phyloP scores from a whole-genome alignment of 2,888 invertebrate genomes.

The Abrostola triplasia region DNA sequence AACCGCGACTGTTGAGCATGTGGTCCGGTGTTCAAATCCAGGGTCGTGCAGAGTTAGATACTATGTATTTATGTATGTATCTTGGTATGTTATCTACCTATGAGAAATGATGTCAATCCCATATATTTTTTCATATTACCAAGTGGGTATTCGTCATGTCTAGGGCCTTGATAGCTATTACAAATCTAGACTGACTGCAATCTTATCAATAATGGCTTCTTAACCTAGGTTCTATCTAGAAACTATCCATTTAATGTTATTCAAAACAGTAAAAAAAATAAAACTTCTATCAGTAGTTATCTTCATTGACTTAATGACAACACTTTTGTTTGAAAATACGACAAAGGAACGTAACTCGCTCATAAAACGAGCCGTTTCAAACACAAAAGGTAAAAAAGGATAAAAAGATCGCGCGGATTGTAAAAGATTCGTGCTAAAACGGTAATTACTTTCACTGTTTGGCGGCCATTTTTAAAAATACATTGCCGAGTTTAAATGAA shows the following conservation, averaged over 20 bases:
- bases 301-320: slow-evolving; percentile 3
- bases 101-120: too few relatives aligned
- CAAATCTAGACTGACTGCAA: too few relatives aligned
- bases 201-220: too few relatives aligned
- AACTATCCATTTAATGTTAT: too few relatives aligned
- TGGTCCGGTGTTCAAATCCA: neutral
- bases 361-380: slow-evolving; percentile 4
- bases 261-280: too few relatives aligned
- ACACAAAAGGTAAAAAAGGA: slow-evolving; percentile 18
- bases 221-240: too few relatives aligned
- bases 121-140: too few relatives aligned
- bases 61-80: too few relatives aligned
- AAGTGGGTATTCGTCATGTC: too few relatives aligned
- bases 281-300: too few relatives aligned
- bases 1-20: neutral
- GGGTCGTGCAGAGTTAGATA: neutral
- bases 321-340: slow-evolving; percentile 16
- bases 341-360: slow-evolving; percentile 1
- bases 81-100: too few relatives aligned
- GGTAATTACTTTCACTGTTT: slow-evolving; percentile 32
- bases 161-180: too few relatives aligned
- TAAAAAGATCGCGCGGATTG: slow-evolving; percentile 27
- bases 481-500: slow-evolving; percentile 1
- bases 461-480: neutral
- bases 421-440: slow-evolving; percentile 30